Evolutionary conservation across 30 jellyfish, hydroid and myxozoan genomes (phyloP).

Genomic region (Turritopsis dohrnii): DNA sequence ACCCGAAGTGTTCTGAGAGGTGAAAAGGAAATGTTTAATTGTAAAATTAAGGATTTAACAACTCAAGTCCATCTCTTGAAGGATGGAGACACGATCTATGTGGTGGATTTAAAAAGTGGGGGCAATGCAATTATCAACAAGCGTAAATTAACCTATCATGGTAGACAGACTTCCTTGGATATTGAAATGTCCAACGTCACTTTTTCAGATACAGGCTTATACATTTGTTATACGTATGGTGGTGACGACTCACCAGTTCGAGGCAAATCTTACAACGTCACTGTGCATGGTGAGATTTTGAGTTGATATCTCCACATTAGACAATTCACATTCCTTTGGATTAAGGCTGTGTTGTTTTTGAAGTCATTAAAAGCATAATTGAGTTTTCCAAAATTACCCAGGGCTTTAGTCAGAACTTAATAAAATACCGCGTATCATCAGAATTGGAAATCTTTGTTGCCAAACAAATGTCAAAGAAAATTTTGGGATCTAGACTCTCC

Average conservation of each 20-base stretch:
- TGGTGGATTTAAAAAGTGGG: not conserved
- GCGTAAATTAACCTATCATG: not conserved
- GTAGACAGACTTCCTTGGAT: not conserved
- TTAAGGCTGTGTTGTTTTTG: no score
- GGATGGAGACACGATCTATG: not conserved
- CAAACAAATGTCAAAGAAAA: no score
- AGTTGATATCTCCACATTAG: not conserved
- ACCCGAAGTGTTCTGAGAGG: not conserved
- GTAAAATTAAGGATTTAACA: not conserved
- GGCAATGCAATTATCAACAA: not conserved
- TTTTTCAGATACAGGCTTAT: conserved; percentile 32
- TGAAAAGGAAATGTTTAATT: not conserved
- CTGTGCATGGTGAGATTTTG: conserved; percentile 27
- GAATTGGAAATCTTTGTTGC: no score
- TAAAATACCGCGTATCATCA: no score
- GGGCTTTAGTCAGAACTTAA: no score
- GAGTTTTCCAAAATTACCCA: no score
- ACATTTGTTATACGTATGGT: conserved; percentile 15
- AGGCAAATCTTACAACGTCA: conserved; percentile 13
- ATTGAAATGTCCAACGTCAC: not conserved
- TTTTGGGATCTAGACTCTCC: no score
- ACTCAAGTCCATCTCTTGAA: not conserved
- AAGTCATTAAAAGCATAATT: no score
- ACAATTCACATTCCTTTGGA: not conserved
- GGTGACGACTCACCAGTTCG: conserved; percentile 1